A percentile compares a stretch with the other conserved stretches of the same genome.
These are phyloP conservation scores for Poecile montanus DNA, from an alignment of 2,797 vertebrate genomes.

Conservation along the genomic window DNA sequence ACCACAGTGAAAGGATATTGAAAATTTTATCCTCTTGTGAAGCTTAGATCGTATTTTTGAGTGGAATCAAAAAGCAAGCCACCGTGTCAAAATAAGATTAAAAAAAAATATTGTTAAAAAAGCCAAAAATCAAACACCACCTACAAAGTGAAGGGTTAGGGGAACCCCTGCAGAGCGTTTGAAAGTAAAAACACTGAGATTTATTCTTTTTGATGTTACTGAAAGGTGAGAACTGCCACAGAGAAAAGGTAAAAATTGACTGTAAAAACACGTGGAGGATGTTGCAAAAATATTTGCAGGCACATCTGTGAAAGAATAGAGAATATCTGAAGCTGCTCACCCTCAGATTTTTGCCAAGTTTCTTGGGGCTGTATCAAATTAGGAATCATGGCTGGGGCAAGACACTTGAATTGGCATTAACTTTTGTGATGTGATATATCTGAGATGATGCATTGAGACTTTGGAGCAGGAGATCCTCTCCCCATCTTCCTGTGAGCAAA, in stretches of 20 bases:
- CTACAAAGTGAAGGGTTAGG: neutral
- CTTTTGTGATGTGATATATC: neutral
- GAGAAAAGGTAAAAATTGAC: neutral
- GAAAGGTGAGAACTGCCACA: neutral
- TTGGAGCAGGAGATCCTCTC: neutral
- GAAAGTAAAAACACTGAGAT: neutral
- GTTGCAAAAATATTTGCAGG: neutral
- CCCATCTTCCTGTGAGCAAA: neutral
- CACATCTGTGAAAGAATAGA: neutral
- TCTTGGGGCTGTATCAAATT: neutral
- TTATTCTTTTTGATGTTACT: neutral
- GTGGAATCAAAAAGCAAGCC: neutral
- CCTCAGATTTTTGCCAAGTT: neutral
- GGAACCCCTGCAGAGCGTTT: neutral
- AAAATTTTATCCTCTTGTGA: neutral
- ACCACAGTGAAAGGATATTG: neutral
- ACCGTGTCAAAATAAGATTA: neutral
- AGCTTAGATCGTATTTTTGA: neutral
- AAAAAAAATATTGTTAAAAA: neutral
- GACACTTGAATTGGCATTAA: neutral
- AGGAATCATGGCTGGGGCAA: neutral
- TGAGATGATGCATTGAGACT: neutral
- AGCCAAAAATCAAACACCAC: neutral
- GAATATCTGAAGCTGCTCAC: neutral
- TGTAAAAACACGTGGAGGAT: neutral